Base-by-base conservation (phyloP, 2,888 invertebrate species). In the Torymus auratus region DNA sequence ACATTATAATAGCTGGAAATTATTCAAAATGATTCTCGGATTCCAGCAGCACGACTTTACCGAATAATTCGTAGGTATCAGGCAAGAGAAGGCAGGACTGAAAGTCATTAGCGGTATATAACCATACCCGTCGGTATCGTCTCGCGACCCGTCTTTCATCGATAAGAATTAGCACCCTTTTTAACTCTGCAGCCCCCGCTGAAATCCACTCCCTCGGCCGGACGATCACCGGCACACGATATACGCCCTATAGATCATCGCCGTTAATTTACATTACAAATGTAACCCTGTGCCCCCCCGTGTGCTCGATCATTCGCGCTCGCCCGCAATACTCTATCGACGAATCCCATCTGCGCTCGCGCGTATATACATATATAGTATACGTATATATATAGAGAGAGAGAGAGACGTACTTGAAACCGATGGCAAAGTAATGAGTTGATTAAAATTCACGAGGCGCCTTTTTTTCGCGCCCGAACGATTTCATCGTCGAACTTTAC, bases 371-470 rank as follows among this genome's bases (percentile, higher is more conserved):
- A 65, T 14, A 23, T 58, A 52, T 12, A 58, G n/a, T 12, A 13
- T 20, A 23, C 11, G n/a, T 11, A 12, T 15, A 50, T 50, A 23
- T 28, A 56, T 41, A 71, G 0, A 10, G 52, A 68, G 23, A 2
- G 52, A 68, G 52, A 72, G 23, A 67, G 67, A 28, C 17, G 60
- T 67, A 78, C 67, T 72, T 67, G 65, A 60, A 78, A 77, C 70
- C 56, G 55, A 70, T 70, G 77, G 71, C 28, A 15, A 62, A 78
- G 76, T 79, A 76, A 79, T 79, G 73, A 82, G 82, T 73, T 82
- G 82, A 82, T 82, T 82, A 79, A 82, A 79, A 82, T 82, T 82
- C 82, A 79, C 68, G 79, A 82, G 72, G 71, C 52, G 50, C 71
- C 65, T 71, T 79, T 82, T 80, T 79, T 82, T 75, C 73, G 23